These are phyloP conservation scores for Hetaerina titia DNA, from an alignment of 2,888 invertebrate genomes.

Conservation along the genomic window DNA sequence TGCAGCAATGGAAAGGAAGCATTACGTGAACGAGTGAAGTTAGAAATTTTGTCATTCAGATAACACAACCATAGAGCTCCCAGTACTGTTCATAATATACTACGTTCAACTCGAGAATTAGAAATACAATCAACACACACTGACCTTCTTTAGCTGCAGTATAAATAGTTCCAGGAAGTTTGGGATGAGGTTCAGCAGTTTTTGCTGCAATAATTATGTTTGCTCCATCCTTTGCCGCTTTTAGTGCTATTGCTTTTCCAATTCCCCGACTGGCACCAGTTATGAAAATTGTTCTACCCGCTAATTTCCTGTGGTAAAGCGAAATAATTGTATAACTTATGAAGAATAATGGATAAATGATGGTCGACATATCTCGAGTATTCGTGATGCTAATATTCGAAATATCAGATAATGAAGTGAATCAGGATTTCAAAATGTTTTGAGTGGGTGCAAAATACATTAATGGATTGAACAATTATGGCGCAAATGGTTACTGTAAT, in stretches of 20 bases:
- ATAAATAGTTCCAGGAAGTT: slow-evolving; percentile 94
- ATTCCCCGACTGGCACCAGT: slow-evolving; percentile 98
- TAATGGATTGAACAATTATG: too few species aligned
- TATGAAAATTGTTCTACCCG: slow-evolving; percentile 95
- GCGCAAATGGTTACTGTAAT: too few species aligned
- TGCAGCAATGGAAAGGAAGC: slow-evolving; percentile 76
- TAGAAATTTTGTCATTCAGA: neutral
- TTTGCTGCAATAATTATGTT: slow-evolving; percentile 95
- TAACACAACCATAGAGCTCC: neutral
- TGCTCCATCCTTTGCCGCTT: slow-evolving; percentile 94
- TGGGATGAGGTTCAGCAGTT: slow-evolving; percentile 93
- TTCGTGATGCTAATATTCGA: too few species aligned
- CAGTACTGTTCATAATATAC: too few species aligned
- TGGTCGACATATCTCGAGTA: too few species aligned
- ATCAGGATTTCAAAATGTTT: too few species aligned
- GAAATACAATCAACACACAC: slow-evolving; percentile 71
- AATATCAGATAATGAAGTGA: too few species aligned
- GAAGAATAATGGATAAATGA: too few species aligned
- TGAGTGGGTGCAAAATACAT: too few species aligned
- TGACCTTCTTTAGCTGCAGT: slow-evolving; percentile 93
- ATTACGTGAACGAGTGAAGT: neutral
- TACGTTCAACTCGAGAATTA: neutral
- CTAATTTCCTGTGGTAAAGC: slow-evolving; percentile 81
- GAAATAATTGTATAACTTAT: neutral
- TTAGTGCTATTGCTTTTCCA: slow-evolving; percentile 95